Evolutionary conservation across 2,888 invertebrate species (phyloP).

Genomic region (Caenorhabditis sp.): DNA sequence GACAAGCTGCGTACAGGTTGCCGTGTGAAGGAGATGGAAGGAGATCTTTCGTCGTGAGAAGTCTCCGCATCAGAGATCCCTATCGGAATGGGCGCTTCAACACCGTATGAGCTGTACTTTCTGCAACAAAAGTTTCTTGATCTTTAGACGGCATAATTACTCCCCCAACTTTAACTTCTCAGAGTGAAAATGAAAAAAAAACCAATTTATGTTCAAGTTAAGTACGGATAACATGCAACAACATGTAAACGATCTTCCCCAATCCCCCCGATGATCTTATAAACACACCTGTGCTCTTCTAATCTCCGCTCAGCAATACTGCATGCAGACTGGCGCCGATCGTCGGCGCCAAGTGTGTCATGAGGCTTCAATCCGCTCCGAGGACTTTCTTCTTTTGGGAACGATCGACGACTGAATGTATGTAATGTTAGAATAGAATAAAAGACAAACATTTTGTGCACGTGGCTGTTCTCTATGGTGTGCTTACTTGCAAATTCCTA

Average conservation of each 20-base stretch:
- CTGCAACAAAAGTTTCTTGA: constrained; percentile 27
- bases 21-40: constrained; percentile 20
- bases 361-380: constrained; percentile 53
- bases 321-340: constrained; percentile 33
- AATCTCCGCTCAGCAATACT: constrained; percentile 46
- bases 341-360: constrained; percentile 51
- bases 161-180: neutral
- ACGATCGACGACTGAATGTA: constrained; percentile 37
- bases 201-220: too few relatives aligned
- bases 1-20: constrained; percentile 46
- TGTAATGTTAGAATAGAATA: neutral
- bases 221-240: too few relatives aligned
- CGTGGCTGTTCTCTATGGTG: too few relatives aligned
- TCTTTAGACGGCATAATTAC: neutral
- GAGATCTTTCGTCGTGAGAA: constrained; percentile 11
- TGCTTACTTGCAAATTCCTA: too few relatives aligned
- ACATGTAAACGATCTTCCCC: too few relatives aligned
- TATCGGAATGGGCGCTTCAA: constrained; percentile 48
- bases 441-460: neutral
- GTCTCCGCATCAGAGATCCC: constrained; percentile 6
- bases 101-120: constrained; percentile 57
- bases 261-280: constrained; percentile 8
- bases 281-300: constrained; percentile 51
- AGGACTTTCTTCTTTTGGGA: constrained; percentile 59
- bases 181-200: too few relatives aligned